phyloP scores from a whole-genome alignment of 1,140 invertebrate genomes.

The Heliconius melpomene region DNA sequence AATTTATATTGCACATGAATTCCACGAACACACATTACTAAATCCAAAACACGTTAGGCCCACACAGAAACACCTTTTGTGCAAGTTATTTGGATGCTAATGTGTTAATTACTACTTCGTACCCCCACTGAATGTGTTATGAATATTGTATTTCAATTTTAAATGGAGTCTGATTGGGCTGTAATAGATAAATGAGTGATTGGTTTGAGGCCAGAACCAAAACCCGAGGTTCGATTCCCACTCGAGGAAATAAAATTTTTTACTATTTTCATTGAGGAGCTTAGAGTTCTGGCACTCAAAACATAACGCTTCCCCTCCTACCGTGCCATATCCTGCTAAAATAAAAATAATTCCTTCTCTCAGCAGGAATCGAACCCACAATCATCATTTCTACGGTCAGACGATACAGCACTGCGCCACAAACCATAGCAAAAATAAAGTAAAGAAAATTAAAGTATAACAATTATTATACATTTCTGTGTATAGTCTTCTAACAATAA shows the following conservation, averaged over 20 bases:
- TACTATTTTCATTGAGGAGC: no score
- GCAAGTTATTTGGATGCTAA: constrained; percentile 32
- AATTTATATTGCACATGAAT: not conserved
- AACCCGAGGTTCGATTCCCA: no score
- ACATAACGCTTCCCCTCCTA: not conserved
- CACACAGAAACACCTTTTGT: constrained; percentile 25
- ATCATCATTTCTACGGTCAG: no score
- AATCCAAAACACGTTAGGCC: constrained; percentile 17
- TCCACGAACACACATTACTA: not conserved
- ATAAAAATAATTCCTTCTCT: no score
- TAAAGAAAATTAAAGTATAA: not conserved
- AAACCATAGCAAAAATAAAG: not conserved
- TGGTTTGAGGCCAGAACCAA: not conserved
- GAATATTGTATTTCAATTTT: constrained; percentile 31
- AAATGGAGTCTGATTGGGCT: constrained; percentile 26
- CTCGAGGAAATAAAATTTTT: no score
- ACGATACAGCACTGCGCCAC: not conserved
- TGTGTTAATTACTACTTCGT: constrained; percentile 30
- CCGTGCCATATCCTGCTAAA: no score
- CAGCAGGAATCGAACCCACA: no score
- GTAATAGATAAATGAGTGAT: not conserved
- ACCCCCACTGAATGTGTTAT: constrained; percentile 24
- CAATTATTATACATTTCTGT: not conserved
- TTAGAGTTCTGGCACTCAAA: not conserved
- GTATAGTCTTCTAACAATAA: not conserved